Conservation (phyloP, 37 sponge, comb jelly and placozoan genomes). For the Axinella damicornis region DNA sequence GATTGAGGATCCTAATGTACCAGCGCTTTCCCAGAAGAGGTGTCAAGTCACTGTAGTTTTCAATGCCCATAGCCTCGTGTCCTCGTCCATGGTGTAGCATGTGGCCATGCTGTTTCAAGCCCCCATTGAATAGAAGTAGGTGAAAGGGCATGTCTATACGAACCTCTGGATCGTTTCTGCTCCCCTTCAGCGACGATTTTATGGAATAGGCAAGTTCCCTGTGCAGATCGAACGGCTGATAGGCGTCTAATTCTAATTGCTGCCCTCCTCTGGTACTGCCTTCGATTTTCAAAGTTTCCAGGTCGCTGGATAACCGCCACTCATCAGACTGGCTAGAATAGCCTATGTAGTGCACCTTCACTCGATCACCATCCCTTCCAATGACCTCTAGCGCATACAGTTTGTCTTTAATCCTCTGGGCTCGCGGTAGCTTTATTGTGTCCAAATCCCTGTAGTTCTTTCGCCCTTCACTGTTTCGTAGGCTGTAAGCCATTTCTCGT, state of each 20-base stretch:
- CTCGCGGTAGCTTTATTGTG: too few relatives aligned
- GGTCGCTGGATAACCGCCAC: too few relatives aligned
- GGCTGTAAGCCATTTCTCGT: too few relatives aligned
- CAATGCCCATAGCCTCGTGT: not conserved
- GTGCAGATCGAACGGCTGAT: not conserved
- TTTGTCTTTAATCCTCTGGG: not conserved
- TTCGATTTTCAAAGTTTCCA: too few relatives aligned
- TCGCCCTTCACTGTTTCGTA: too few relatives aligned
- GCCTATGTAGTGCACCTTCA: conserved; percentile 21
- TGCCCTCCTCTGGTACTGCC: not conserved
- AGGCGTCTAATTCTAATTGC: not conserved
- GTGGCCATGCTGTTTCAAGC: not conserved
- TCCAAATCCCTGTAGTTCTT: too few relatives aligned
- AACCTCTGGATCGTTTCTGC: conserved; percentile 13
- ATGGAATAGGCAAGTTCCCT: not conserved
- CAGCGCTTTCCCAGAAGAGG: conserved; percentile 17
- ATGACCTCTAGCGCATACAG: conserved; percentile 7
- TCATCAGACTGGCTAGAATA: not conserved
- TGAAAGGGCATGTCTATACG: conserved; percentile 25
- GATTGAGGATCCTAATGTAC: not conserved
- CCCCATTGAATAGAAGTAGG: not conserved
- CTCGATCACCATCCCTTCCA: not conserved
- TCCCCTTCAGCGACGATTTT: not conserved
- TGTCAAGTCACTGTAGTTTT: not conserved
- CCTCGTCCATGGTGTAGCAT: not conserved